Conservation (phyloP, 1,140 invertebrate genomes). For the Temnothorax curvispinosus region DNA sequence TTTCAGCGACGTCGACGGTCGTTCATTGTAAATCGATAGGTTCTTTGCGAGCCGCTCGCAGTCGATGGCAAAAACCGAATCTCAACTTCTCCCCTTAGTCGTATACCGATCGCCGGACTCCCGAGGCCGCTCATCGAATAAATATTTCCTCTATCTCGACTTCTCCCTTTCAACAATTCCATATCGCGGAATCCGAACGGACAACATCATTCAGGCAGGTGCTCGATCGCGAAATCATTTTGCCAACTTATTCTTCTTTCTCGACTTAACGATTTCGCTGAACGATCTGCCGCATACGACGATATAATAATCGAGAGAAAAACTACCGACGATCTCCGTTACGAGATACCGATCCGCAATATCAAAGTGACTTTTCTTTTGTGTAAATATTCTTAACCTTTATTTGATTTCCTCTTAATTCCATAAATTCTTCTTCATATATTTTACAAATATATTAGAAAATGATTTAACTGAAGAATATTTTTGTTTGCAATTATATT, state of each 20-base stretch:
- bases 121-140: conserved; percentile 53
- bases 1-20: conserved; percentile 55
- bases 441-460: not conserved
- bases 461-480: not conserved
- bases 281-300: not conserved
- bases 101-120: not conserved
- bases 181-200: conserved; percentile 68
- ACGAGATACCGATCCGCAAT: not conserved
- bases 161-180: not conserved
- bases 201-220: conserved; percentile 72
- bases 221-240: conserved; percentile 67
- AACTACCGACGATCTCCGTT: not conserved
- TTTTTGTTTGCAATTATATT: not conserved
- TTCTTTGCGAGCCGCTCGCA: conserved; percentile 48
- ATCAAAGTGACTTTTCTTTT: not conserved
- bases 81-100: conserved; percentile 26
- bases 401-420: not conserved
- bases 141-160: conserved; percentile 66
- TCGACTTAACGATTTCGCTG: conserved; percentile 26
- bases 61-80: conserved; percentile 65
- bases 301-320: conserved; percentile 51
- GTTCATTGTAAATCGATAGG: conserved; percentile 75
- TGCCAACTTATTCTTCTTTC: conserved; percentile 19
- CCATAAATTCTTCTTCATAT: not conserved
- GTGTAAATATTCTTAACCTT: not conserved